These are phyloP conservation scores for Coendou prehensilis DNA, from an alignment of 2,797 vertebrate genomes.

Conservation along the genomic window DNA sequence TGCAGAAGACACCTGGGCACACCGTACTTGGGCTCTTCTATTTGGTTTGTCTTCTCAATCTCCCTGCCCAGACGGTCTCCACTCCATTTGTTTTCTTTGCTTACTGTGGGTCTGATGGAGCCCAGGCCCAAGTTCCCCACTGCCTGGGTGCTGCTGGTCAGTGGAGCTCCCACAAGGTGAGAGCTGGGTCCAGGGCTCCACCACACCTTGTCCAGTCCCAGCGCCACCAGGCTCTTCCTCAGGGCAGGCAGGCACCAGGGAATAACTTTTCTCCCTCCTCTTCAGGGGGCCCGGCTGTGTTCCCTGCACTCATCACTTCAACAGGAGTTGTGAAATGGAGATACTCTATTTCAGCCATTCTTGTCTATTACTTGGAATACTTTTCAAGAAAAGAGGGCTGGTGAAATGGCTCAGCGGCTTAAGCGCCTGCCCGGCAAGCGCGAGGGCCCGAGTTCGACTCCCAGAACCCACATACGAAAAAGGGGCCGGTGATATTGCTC, in stretches of 20 bases:
- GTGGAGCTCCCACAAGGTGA: too few species aligned
- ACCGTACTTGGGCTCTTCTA: too few species aligned
- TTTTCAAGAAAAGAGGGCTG: too few species aligned
- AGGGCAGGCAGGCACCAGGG: background rate
- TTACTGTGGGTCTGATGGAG: too few species aligned
- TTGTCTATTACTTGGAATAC: rapidly evolving
- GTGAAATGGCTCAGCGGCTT: too few species aligned
- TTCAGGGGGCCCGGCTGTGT: background rate
- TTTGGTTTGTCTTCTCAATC: too few species aligned
- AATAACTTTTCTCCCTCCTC: too few species aligned
- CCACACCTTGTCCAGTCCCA: background rate
- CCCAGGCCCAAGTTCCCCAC: background rate
- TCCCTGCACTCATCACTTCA: rapidly evolving
- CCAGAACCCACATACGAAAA: too few species aligned
- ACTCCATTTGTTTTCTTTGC: background rate
- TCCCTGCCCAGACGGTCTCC: background rate
- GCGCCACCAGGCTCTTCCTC: background rate
- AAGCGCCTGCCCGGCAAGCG: too few species aligned
- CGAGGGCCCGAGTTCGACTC: too few species aligned
- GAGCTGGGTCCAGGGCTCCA: background rate
- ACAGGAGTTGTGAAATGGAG: rapidly evolving
- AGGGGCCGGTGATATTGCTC: too few species aligned
- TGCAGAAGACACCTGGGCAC: background rate
- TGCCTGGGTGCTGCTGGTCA: background rate
- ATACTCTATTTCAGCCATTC: rapidly evolving